Evolutionary conservation across 35 echinoderm and acorn worm genomes (phyloP).

Genomic region (Ophioderma brevispina): DNA sequence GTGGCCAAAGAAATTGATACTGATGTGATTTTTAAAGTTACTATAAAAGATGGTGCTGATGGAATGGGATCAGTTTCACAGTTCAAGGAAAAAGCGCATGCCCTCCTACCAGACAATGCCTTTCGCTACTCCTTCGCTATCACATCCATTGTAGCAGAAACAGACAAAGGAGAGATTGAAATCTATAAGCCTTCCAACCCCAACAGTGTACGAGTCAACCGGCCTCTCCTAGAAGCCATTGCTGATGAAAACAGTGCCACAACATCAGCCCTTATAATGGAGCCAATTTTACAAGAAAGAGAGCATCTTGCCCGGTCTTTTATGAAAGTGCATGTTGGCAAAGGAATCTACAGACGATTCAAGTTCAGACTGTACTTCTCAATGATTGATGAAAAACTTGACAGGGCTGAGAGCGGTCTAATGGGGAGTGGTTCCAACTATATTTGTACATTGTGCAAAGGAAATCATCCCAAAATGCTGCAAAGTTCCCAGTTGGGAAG

Average conservation of each 20-base stretch:
- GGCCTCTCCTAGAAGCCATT: slow-evolving; percentile 41
- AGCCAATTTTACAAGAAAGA: slow-evolving; percentile 16
- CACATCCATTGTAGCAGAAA: neutral
- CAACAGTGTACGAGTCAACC: neutral
- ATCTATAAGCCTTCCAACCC: slow-evolving; percentile 26
- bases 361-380: slow-evolving; percentile 7
- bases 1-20: neutral
- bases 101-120: slow-evolving; percentile 50
- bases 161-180: neutral
- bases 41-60: slow-evolving; percentile 45
- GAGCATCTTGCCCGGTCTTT: neutral
- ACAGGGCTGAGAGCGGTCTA: slow-evolving; percentile 17
- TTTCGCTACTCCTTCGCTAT: slow-evolving; percentile 56
- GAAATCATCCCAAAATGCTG: too few relatives aligned
- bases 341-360: slow-evolving; percentile 19
- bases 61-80: slow-evolving; percentile 57
- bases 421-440: slow-evolving; percentile 51
- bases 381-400: slow-evolving; percentile 68
- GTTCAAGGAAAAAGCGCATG: neutral
- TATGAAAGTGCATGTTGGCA: slow-evolving; percentile 8
- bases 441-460: slow-evolving; percentile 41
- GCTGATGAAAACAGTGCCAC: slow-evolving; percentile 46
- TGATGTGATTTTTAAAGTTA: slow-evolving; percentile 6
- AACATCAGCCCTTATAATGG: neutral
- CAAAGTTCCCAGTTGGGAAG: neutral